phyloP scores from a whole-genome alignment of 64 coral and sea anemone genomes.

The Actinia equina region DNA sequence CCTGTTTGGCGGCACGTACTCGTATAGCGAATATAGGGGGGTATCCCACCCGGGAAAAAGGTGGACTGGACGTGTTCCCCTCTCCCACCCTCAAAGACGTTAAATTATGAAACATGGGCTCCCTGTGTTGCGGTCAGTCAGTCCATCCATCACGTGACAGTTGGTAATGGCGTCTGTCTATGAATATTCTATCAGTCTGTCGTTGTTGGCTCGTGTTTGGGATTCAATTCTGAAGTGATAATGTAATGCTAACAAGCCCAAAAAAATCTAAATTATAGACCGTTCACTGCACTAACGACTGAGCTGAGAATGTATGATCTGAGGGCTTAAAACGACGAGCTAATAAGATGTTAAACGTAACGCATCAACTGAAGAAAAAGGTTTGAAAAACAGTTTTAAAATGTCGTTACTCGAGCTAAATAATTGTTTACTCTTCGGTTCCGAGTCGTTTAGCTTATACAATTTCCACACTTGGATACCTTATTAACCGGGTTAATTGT shows the following conservation, averaged over 20 bases:
- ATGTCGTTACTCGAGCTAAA: not conserved
- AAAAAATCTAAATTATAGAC: not conserved
- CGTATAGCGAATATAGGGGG: no score
- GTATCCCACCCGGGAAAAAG: no score
- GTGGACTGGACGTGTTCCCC: no score
- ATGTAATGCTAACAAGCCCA: not conserved
- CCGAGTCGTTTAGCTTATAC: constrained; percentile 15
- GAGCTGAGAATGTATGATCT: not conserved
- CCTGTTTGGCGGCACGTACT: no score
- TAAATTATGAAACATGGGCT: not conserved
- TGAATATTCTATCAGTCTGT: not conserved
- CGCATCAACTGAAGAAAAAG: constrained; percentile 87
- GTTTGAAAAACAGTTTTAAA: constrained; percentile 15
- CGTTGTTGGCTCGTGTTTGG: constrained; percentile 18
- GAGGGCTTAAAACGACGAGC: not conserved
- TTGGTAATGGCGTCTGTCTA: not conserved
- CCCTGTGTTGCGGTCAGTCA: not conserved
- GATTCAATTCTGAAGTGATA: constrained; percentile 9
- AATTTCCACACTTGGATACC: not conserved
- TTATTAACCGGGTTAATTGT: not conserved
- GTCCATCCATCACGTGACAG: not conserved
- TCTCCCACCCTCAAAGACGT: no score
- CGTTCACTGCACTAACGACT: not conserved
- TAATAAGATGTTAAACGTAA: constrained; percentile 72
- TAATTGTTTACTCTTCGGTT: constrained; percentile 21